A percentile compares a stretch with the other conserved stretches of the same genome.
Evolutionary conservation across 2,797 vertebrate genomes (phyloP).

Genomic region (Acrocephalus scirpaceus): DNA sequence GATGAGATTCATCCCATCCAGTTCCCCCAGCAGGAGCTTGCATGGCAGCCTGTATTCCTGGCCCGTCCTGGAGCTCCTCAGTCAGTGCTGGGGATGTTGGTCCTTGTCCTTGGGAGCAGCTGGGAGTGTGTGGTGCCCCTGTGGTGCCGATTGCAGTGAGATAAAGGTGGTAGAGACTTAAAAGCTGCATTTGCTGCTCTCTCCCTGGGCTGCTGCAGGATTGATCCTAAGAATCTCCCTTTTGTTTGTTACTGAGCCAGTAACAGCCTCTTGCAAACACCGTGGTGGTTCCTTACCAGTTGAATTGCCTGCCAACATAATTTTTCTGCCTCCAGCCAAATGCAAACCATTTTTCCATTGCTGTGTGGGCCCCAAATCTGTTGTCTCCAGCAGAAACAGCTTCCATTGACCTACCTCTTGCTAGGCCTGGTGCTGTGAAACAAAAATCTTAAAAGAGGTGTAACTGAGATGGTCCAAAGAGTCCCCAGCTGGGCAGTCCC

Average conservation of each 20-base stretch:
- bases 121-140: rapidly evolving
- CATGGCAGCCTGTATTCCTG: background rate
- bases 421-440: background rate
- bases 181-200: background rate
- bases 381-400: background rate
- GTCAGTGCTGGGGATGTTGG: background rate
- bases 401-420: background rate
- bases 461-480: background rate
- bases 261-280: background rate
- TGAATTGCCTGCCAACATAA: background rate
- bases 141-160: background rate
- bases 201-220: background rate
- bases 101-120: rapidly evolving
- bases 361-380: background rate
- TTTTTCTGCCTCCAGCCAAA: background rate
- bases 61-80: background rate
- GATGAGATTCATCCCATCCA: background rate
- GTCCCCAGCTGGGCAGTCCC: background rate
- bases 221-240: background rate
- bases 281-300: background rate
- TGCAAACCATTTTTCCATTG: background rate
- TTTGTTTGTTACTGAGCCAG: background rate
- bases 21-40: rapidly evolving
- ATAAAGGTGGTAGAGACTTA: background rate
- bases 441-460: background rate